These are phyloP conservation scores for Nyctalus aviator DNA, from an alignment of 2,797 vertebrate species.

Conservation along the genomic window DNA sequence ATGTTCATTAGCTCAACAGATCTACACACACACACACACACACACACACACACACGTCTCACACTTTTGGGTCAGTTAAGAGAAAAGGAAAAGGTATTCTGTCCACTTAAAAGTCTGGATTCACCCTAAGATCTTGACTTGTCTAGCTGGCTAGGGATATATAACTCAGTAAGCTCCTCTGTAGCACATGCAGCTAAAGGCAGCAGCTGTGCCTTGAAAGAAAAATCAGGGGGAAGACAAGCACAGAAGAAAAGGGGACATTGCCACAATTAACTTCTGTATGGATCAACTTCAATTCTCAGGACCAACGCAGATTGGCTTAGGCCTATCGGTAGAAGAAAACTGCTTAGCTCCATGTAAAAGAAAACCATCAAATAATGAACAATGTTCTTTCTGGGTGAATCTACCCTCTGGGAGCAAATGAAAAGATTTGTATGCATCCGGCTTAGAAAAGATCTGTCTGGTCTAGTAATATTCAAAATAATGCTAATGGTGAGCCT, in stretches of 20 bases:
- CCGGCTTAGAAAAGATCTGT: not conserved
- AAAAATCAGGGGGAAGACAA: constrained; percentile 28
- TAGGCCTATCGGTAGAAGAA: not conserved
- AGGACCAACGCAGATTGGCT: constrained; percentile 6
- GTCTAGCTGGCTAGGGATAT: not conserved
- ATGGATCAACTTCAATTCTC: constrained; percentile 24
- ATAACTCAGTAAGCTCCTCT: constrained; percentile 21
- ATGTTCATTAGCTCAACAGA: not conserved
- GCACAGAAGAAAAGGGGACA: constrained; percentile 45
- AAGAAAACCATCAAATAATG: constrained; percentile 27
- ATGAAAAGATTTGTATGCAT: not conserved
- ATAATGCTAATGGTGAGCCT: no score
- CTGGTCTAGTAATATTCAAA: constrained; percentile 47
- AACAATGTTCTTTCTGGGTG: constrained; percentile 24
- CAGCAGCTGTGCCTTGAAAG: constrained; percentile 1
- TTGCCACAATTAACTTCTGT: constrained; percentile 17
- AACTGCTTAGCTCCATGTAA: constrained; percentile 45
- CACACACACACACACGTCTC: not conserved
- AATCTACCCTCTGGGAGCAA: not conserved
- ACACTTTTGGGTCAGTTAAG: not conserved
- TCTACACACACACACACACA: not conserved
- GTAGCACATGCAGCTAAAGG: constrained; percentile 1
- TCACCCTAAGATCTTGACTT: constrained; percentile 22
- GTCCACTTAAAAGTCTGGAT: constrained; percentile 27
- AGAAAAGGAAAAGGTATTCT: not conserved